phyloP scores from a whole-genome alignment of 1,140 invertebrate species.

The Latrodectus geometricus region DNA sequence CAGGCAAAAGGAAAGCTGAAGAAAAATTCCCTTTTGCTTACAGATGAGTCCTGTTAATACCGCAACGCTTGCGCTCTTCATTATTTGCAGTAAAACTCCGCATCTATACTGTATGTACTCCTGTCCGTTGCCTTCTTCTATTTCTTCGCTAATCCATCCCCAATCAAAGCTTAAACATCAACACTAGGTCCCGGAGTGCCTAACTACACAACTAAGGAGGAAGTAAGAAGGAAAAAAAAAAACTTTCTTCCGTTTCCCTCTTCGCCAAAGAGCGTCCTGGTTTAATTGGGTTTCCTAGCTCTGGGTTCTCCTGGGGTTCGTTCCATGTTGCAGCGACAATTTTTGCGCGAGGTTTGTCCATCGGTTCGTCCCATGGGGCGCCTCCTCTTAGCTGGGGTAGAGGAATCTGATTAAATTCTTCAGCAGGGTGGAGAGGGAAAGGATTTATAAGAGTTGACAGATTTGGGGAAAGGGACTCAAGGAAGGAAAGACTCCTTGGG shows the following conservation, averaged over 20 bases:
- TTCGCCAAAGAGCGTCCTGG: conserved; percentile 4
- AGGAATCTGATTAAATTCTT: conserved; percentile 53
- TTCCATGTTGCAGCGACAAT: conserved; percentile 26
- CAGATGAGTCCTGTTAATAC: conserved; percentile 23
- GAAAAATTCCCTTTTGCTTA: conserved; percentile 29
- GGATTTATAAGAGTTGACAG: conserved; percentile 55
- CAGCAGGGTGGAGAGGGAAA: conserved; percentile 17
- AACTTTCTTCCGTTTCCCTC: background rate
- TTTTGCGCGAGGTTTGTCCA: conserved; percentile 32
- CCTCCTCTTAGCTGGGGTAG: conserved; percentile 8
- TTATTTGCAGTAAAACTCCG: conserved; percentile 49
- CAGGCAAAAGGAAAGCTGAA: too few species aligned
- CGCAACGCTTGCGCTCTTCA: conserved; percentile 41
- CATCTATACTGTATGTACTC: too few species aligned
- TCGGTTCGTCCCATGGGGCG: conserved; percentile 18
- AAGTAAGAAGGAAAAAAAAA: conserved; percentile 11
- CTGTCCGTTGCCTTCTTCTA: too few species aligned
- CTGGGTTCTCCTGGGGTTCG: conserved; percentile 17
- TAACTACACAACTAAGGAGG: conserved; percentile 1
- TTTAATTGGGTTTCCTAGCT: conserved; percentile 45
- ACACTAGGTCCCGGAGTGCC: conserved; percentile 10
- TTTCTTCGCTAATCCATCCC: conserved; percentile 36
- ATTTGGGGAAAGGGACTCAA: conserved; percentile 1
- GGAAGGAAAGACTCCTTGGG: conserved; percentile 3
- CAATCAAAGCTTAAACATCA: conserved; percentile 55